phyloP scores from a whole-genome alignment of 2,797 vertebrate species.

The Setipinna tenuifilis region DNA sequence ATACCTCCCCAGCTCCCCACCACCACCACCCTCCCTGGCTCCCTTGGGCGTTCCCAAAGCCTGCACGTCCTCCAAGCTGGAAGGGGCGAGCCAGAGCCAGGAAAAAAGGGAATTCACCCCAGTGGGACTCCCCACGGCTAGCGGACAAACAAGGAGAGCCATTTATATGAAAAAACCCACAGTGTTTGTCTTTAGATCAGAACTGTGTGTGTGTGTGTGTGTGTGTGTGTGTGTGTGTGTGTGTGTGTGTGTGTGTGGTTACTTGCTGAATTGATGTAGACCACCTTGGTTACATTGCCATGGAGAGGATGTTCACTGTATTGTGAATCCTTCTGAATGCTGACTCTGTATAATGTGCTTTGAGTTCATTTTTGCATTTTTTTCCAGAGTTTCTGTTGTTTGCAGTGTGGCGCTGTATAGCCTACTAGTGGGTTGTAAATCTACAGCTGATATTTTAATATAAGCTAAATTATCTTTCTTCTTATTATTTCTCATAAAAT shows the following conservation, averaged over 20 bases:
- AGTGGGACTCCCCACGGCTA: slow-evolving; percentile 52
- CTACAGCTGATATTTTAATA: not conserved
- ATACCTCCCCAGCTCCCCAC: not conserved
- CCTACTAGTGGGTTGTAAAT: not conserved
- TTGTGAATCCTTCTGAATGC: not conserved
- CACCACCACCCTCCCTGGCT: slow-evolving; percentile 33
- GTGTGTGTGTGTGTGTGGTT: slow-evolving; percentile 21
- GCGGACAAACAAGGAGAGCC: slow-evolving; percentile 51
- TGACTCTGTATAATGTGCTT: not conserved
- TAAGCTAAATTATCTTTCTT: no score
- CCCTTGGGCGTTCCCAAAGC: slow-evolving; percentile 48
- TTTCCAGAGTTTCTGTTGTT: not conserved
- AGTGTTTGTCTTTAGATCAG: slow-evolving; percentile 55
- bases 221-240: slow-evolving; percentile 30
- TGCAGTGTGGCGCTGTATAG: not conserved
- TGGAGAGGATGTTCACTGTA: not conserved
- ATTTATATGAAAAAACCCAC: slow-evolving; percentile 55
- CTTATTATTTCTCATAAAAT: no score
- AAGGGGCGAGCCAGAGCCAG: slow-evolving; percentile 61
- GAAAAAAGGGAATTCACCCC: slow-evolving; percentile 45
- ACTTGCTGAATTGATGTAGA: slow-evolving; percentile 47
- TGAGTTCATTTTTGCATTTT: not conserved
- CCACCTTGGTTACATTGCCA: slow-evolving; percentile 1
- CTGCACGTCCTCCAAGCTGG: slow-evolving; percentile 33
- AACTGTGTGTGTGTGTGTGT: slow-evolving; percentile 33